A percentile compares a stretch with the other conserved stretches of the same genome.
phyloP scores from a whole-genome alignment of 2,797 vertebrate genomes.

The Momotus momota region DNA sequence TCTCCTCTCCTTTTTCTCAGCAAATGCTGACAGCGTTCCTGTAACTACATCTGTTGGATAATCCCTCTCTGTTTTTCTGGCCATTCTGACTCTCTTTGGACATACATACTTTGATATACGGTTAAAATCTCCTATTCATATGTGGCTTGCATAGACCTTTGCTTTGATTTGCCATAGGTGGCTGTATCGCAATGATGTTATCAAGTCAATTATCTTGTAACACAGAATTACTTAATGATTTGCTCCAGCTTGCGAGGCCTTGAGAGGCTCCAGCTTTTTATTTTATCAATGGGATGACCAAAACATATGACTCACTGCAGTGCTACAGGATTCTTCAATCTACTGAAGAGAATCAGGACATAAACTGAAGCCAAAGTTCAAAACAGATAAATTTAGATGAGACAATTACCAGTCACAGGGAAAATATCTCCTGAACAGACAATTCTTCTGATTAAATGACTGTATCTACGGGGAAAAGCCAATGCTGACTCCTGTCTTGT shows the following conservation, averaged over 20 bases:
- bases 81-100: background rate
- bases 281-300: slow-evolving; percentile 31
- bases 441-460: background rate
- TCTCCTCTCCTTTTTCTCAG: background rate
- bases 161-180: background rate
- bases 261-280: background rate
- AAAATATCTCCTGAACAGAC: background rate
- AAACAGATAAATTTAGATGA: background rate
- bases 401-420: background rate
- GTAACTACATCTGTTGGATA: background rate
- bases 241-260: background rate
- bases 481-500: background rate
- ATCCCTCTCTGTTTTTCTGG: background rate
- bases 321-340: background rate
- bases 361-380: background rate
- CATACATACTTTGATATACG: background rate
- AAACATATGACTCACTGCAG: background rate
- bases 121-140: background rate
- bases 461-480: background rate
- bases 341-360: background rate
- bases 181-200: background rate
- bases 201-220: background rate
- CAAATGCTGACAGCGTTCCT: background rate
- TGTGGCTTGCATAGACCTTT: background rate
- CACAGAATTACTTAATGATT: background rate